Evolutionary conservation across 2,797 vertebrate genomes (phyloP), one percentile per base, ranked within the genome.

Genomic region (Poecilia wingei): DNA sequence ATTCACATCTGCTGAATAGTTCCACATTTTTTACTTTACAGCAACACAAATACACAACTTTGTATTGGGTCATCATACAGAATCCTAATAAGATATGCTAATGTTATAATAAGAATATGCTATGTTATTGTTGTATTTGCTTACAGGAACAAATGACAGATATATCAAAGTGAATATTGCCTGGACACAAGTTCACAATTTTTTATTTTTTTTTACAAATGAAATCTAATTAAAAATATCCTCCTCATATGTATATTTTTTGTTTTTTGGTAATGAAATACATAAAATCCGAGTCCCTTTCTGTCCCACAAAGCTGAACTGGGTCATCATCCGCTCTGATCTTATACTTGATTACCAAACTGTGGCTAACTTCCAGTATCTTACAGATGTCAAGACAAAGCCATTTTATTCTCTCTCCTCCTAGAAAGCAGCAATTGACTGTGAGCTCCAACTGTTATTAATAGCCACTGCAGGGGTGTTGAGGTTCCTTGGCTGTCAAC

Each of bases 391-490:
- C 72, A 45, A 88, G 78, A 90, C 82, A 80, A 84, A 87, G 75
- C 78, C 68, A 33, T 71, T 31, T 70, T 78, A 84, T 79, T 87
- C 53, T 86, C 82, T 83, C 75, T 68, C 74, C 69, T 87, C 68
- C 79, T 78, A 43, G 76, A 88, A 85, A 87, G 81, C 84, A 83
- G 79, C 39, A 66, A 79, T 80, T 41, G 72, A 82, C 82, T 78
- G 76, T 55, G 85, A 89, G 89, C 81, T 85, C 71, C 6, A 57
- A 76, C 66, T 64, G 82, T 74, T 93, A 94, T 93, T 90, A 89
- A 93, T 94, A 94, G 91, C 79, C 82, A 64, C 85, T 76, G 85
- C 83, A 85, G 85, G 81, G 85, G 82, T 82, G 82, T 85, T 22
- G 39, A 57, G 79, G 85, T 88, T 91, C 78, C 85, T 28, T 77